Evolutionary conservation across 2,888 invertebrate genomes (phyloP).

Genomic region (Cephus spinipes): DNA sequence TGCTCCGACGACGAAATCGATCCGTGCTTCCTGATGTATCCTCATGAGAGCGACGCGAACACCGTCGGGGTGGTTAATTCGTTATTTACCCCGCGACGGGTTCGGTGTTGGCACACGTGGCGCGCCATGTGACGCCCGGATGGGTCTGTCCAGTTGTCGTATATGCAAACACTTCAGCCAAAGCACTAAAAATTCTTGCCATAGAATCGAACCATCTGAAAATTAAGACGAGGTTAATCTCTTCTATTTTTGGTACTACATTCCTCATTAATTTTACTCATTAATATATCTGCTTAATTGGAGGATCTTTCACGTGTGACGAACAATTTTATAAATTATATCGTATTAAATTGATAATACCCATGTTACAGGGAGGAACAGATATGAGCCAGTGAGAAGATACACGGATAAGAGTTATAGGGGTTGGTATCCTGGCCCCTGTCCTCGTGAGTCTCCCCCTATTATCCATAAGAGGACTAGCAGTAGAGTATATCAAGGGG

Average conservation of each 20-base stretch:
- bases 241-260: neutral
- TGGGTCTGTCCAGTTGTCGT: constrained; percentile 31
- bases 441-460: constrained; percentile 1
- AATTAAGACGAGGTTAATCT: neutral
- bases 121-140: constrained; percentile 60
- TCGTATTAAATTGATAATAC: neutral
- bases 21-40: neutral
- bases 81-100: constrained; percentile 56
- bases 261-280: neutral
- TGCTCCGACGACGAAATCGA: neutral
- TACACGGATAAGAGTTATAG: neutral
- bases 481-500: constrained; percentile 36
- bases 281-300: neutral
- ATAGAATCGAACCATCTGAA: neutral
- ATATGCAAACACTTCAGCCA: constrained; percentile 38
- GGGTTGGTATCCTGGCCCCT: neutral
- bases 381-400: neutral
- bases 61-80: constrained; percentile 36
- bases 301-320: neutral
- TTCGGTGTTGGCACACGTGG: constrained; percentile 58
- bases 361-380: neutral
- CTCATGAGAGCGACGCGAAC: neutral
- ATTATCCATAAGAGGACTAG: constrained; percentile 23
- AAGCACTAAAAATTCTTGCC: neutral
- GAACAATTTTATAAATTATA: neutral